Evolutionary conservation across 2,888 invertebrate genomes (phyloP).

Genomic region (Catocala sponsa): DNA sequence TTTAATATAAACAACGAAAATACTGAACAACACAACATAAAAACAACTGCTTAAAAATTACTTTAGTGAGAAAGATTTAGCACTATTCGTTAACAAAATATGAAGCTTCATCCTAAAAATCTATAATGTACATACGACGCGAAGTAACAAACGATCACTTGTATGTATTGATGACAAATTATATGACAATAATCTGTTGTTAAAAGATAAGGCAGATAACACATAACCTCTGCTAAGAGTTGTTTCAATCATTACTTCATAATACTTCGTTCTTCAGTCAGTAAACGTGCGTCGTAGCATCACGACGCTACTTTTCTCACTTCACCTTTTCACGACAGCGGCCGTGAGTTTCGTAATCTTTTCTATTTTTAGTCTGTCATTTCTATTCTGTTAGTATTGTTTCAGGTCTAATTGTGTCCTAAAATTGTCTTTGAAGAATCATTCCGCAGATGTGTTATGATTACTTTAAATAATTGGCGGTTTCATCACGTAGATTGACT

Average conservation of each 20-base stretch:
- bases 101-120: neutral
- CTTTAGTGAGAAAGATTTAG: too few relatives aligned
- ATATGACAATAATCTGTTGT: conserved; percentile 33
- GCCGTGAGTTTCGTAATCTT: conserved; percentile 40
- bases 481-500: conserved; percentile 19
- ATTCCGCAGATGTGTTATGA: too few relatives aligned
- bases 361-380: conserved; percentile 21
- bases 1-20: too few relatives aligned
- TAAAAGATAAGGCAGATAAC: conserved; percentile 63
- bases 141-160: neutral
- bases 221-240: conserved; percentile 48
- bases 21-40: too few relatives aligned
- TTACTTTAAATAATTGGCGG: neutral
- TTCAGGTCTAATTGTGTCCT: too few relatives aligned
- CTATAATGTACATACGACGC: neutral
- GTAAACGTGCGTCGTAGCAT: conserved; percentile 15
- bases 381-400: conserved; percentile 8
- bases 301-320: conserved; percentile 25
- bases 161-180: conserved; percentile 31
- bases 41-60: too few relatives aligned
- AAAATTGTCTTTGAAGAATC: too few relatives aligned
- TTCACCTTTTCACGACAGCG: conserved; percentile 22
- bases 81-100: too few relatives aligned
- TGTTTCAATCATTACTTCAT: conserved; percentile 33
- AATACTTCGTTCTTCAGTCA: conserved; percentile 24